Evolutionary conservation across 92 coral and sea anemone genomes (phyloP), one percentile per base, ranked within the genome.

Genomic region (Anthopleura xanthogrammica): DNA sequence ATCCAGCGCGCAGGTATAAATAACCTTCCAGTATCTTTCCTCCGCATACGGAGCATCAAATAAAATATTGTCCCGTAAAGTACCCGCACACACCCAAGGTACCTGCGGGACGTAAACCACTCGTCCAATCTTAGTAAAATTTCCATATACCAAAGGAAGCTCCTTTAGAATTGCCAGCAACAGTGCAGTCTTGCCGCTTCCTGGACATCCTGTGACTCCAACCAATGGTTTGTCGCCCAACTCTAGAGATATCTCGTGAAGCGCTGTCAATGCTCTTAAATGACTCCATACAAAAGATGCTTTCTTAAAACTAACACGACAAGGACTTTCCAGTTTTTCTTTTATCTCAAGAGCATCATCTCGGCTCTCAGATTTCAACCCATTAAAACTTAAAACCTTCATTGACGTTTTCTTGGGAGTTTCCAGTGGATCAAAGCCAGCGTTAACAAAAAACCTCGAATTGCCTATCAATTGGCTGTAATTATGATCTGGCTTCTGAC

Each of bases 51-150:
- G 62, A 39, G 89, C 46, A 19, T 89, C 88, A 76, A 83, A 87
- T 83, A 90, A 73, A 4, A 90, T 77, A 76, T 90, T 90, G 68
- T 90, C 93, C 43, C 93, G 86, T 12, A 90, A 36, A 23, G 93
- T 83, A 52, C 93, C 93, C 66, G 88, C 79, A 40, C 55, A 86
- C 39, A 90, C 90, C 93, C 93, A 90, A 9, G 93, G 93, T 77
- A 83, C 83, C 72, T 90, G 93, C 62, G 88, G 80, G 50, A 87
- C 93, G 64, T 84, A 90, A 62, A 86, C 90, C 52, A 80, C 60
- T 41, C 83, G 81, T 48, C 90, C 90, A 14, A 55, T 22, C 46
- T 46, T 16, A 17, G 79, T 79, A 39, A 75, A 57, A 4, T 76
- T 16, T 10, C 93, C 93, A 8, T 5, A 16, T 5, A 75, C 29